These are phyloP conservation scores for Catocala fraxini DNA, from an alignment of 2,888 invertebrate species.

Conservation along the genomic window DNA sequence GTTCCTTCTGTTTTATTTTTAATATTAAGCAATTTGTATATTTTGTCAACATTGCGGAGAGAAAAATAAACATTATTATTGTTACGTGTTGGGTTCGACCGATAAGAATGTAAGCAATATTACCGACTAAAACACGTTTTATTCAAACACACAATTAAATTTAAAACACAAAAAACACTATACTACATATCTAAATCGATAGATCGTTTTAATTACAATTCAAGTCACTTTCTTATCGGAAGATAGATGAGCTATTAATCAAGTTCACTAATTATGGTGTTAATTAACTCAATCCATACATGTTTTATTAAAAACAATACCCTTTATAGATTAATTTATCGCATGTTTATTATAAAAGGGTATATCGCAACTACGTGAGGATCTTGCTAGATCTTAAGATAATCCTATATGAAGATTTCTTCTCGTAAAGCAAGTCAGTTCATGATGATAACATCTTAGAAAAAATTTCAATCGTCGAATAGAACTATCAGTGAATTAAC, in stretches of 20 bases:
- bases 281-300: background rate
- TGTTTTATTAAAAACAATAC: background rate
- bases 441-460: conserved; percentile 25
- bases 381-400: conserved; percentile 2
- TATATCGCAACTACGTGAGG: background rate
- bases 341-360: background rate
- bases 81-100: too few species aligned
- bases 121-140: too few species aligned
- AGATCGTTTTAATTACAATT: background rate
- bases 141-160: too few species aligned
- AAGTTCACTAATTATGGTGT: background rate
- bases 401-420: background rate
- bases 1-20: too few species aligned
- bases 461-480: conserved; percentile 20
- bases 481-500: conserved; percentile 26
- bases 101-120: too few species aligned
- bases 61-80: too few species aligned
- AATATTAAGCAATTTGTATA: too few species aligned
- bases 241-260: conserved; percentile 2
- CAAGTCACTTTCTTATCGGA: background rate
- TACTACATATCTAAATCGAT: too few species aligned
- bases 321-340: conserved; percentile 3
- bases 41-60: too few species aligned
- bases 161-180: too few species aligned
- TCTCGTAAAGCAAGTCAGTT: conserved; percentile 29